Evolutionary conservation across 2,797 vertebrate species (phyloP).

Genomic region (Pantherophis alleghaniensis): DNA sequence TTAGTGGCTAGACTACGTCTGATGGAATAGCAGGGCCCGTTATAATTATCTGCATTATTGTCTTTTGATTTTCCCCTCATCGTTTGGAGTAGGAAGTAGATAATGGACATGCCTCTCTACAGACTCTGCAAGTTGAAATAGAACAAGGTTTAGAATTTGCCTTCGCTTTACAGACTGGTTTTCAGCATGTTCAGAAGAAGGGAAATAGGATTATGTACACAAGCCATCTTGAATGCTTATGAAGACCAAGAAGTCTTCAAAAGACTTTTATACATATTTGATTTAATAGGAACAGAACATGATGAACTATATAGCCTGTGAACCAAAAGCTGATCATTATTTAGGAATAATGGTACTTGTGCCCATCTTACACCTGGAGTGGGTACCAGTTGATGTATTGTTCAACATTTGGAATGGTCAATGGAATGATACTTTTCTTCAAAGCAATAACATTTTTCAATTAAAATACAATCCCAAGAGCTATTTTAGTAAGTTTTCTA

Average conservation of each 20-base stretch:
- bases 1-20: background rate
- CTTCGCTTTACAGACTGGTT: background rate
- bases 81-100: background rate
- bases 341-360: background rate
- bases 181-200: background rate
- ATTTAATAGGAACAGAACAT: background rate
- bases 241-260: background rate
- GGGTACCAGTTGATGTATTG: background rate
- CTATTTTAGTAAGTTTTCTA: background rate
- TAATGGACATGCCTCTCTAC: background rate
- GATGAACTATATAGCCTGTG: background rate
- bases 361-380: background rate
- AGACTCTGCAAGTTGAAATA: background rate
- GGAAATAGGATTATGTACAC: background rate
- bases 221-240: background rate
- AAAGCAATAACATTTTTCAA: background rate
- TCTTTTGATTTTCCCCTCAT: background rate
- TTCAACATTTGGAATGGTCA: background rate
- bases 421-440: background rate
- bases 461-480: background rate
- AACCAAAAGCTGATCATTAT: background rate
- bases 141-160: background rate
- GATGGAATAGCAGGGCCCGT: background rate
- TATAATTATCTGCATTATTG: slow-evolving; percentile 8
- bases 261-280: background rate